Base-by-base conservation (phyloP, 2,113 vertebrate species). In the Hipposideros armiger region DNA sequence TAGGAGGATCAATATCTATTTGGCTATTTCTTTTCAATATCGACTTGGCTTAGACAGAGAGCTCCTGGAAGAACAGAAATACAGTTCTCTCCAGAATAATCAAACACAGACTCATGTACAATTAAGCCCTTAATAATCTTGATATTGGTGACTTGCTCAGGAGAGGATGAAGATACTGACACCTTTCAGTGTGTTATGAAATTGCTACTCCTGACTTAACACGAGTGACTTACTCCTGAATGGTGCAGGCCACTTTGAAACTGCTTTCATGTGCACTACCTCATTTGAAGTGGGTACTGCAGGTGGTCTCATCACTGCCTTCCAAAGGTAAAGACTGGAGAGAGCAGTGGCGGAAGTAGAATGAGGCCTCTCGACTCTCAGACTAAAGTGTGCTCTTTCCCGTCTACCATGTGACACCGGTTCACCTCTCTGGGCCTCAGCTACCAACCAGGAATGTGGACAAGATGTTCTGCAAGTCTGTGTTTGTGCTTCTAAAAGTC, bases 51-150 rank as follows among this genome's bases (percentile, higher is more conserved):
- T 50, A 50, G 47, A 50, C 80, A 78, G 72, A 88, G 87, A 95
- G 40, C 19, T 90, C 42, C 26, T 88, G 30, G 73, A 70, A 64
- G 76, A 95, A 85, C 22, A 85, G n/a, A 64, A 91, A 50, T 15
- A 72, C 15, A 42, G 20, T 42, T 85, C 52, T 96, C 77, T 81
- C 4, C 80, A 52, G 50, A 89, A 93, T 30, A 87, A 92, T 14
- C 66, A 76, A 78, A 50, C 47, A 40, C 5, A 86, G n/a, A 56
- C 26, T 93, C 16, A 6, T 24, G 4, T 74, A 36, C 26, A 70
- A 95, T 88, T 69, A 56, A 82, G 83, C 7, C 30, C 45, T 93
- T 93, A 95, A 86, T 89, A 77, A 90, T 47, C 26, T 19, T 93
- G 77, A 83, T 45, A 32, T 82, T 91, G 72, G 62, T 72, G 28